Evolutionary conservation across 2,797 vertebrate species (phyloP).

Genomic region (Muraenolepis orangiensis): DNA sequence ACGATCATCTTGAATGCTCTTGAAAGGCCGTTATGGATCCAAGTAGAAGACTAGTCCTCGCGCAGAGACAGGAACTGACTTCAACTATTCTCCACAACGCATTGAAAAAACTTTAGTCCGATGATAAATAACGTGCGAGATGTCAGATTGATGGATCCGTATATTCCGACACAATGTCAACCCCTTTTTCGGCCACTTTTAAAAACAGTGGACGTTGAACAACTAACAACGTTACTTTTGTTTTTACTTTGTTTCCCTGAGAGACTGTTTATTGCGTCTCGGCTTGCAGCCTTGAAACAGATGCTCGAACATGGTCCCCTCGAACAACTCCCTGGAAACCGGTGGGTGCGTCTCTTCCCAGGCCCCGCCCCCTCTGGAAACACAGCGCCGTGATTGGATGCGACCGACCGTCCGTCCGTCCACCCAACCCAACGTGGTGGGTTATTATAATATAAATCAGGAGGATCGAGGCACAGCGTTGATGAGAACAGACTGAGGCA

Average conservation of each 20-base stretch:
- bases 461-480: too few relatives aligned
- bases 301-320: slow-evolving; percentile 36
- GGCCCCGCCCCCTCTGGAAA: neutral
- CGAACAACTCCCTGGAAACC: slow-evolving; percentile 28
- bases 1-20: slow-evolving; percentile 43
- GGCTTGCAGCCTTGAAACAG: slow-evolving; percentile 37
- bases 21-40: neutral
- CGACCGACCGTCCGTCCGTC: neutral
- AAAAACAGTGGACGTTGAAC: neutral
- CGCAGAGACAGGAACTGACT: neutral
- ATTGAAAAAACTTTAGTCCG: neutral
- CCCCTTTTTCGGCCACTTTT: neutral
- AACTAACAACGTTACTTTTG: neutral
- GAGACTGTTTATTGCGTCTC: slow-evolving; percentile 21
- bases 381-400: slow-evolving; percentile 59
- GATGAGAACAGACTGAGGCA: too few relatives aligned
- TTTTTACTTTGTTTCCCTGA: neutral
- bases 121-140: too few relatives aligned
- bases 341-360: slow-evolving; percentile 52
- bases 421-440: neutral
- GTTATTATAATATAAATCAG: too few relatives aligned
- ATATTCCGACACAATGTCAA: neutral
- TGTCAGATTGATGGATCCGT: neutral
- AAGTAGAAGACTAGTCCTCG: neutral
- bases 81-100: neutral